A percentile compares a stretch with the other conserved stretches of the same genome.
phyloP scores from a whole-genome alignment of 2,888 invertebrate genomes.

The Rapana venosa region DNA sequence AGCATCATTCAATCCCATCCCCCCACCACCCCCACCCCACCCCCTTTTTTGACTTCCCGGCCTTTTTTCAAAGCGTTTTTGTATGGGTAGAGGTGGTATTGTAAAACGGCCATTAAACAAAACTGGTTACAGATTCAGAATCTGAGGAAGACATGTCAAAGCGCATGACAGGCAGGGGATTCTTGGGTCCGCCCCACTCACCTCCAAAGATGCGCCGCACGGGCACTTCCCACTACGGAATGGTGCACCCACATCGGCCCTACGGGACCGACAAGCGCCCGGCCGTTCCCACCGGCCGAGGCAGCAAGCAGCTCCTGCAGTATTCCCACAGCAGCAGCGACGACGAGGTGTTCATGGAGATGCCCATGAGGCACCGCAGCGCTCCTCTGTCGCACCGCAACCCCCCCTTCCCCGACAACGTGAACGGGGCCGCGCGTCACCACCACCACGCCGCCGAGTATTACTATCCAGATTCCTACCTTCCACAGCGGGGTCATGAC shows the following conservation, averaged over 20 bases:
- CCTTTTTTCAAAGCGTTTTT: too few relatives aligned
- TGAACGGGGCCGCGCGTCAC: neutral
- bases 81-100: too few relatives aligned
- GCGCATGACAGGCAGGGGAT: neutral
- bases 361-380: neutral
- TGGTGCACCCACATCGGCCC: neutral
- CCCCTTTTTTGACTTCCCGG: too few relatives aligned
- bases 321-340: slow-evolving; percentile 33
- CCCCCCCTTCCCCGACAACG: neutral
- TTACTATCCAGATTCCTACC: neutral
- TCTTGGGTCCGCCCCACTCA: neutral
- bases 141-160: slow-evolving; percentile 29
- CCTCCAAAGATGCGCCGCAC: slow-evolving; percentile 3
- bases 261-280: neutral
- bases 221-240: neutral
- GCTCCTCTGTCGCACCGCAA: neutral
- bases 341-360: slow-evolving; percentile 23
- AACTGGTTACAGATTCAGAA: slow-evolving; percentile 31
- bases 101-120: neutral
- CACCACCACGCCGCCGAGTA: neutral
- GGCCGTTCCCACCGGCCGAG: neutral
- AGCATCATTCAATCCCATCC: too few relatives aligned
- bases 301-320: neutral
- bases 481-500: neutral
- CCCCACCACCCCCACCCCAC: too few relatives aligned